A percentile compares a stretch with the other conserved stretches of the same genome.
phyloP scores from a whole-genome alignment of 2,113 vertebrate genomes.

The Ariopsis seemanni region DNA sequence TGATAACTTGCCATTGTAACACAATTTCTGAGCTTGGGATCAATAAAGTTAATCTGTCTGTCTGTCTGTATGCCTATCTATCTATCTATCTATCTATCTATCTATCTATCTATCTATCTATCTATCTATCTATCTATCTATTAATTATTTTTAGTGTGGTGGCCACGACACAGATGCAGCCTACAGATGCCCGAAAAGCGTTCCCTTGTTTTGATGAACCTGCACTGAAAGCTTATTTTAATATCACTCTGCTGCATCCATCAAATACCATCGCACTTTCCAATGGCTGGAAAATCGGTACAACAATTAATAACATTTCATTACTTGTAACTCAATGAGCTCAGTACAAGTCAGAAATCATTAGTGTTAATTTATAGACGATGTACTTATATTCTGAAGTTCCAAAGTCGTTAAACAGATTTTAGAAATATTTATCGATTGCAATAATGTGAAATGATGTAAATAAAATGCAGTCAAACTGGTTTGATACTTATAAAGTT shows the following conservation, averaged over 20 bases:
- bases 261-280: constrained; percentile 63
- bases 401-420: background rate
- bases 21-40: too few relatives aligned
- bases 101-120: too few relatives aligned
- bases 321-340: background rate
- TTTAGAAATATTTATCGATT: background rate
- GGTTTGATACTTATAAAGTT: background rate
- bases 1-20: too few relatives aligned
- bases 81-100: too few relatives aligned
- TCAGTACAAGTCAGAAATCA: background rate
- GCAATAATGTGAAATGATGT: background rate
- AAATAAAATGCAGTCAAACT: background rate
- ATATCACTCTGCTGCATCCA: constrained; percentile 72
- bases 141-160: constrained; percentile 61
- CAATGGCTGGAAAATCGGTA: constrained; percentile 63
- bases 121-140: too few relatives aligned
- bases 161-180: constrained; percentile 79
- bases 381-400: background rate
- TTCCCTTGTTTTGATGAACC: constrained; percentile 80
- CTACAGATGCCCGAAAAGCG: constrained; percentile 71
- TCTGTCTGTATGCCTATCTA: too few relatives aligned
- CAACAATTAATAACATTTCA: background rate
- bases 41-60: too few relatives aligned
- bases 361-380: background rate
- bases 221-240: constrained; percentile 73